Evolutionary conservation across 2,797 vertebrate genomes (phyloP).

Genomic region (Anolis apletophallus): DNA sequence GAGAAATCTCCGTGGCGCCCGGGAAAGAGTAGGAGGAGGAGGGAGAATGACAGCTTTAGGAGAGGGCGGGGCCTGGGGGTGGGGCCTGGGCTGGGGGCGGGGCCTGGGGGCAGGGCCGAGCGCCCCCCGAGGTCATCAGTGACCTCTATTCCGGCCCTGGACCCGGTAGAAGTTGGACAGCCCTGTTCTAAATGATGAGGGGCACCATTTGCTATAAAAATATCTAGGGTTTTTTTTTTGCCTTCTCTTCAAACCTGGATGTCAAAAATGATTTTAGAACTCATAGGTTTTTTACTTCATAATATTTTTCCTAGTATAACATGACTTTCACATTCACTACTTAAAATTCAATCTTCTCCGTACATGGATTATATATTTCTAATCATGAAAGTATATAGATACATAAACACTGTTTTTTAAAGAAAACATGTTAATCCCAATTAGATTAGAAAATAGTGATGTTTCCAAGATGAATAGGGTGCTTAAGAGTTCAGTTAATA

Average conservation of each 20-base stretch:
- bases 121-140: too few species aligned
- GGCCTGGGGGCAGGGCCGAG: too few species aligned
- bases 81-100: too few species aligned
- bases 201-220: not conserved
- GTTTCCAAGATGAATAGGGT: not conserved
- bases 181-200: too few species aligned
- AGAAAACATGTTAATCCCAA: not conserved
- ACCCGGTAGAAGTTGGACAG: too few species aligned
- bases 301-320: slow-evolving; percentile 5
- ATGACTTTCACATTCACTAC: slow-evolving; percentile 29
- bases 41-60: too few species aligned
- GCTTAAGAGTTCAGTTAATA: not conserved
- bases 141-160: too few species aligned
- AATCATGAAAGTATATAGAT: slow-evolving; percentile 3
- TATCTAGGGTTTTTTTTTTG: not conserved
- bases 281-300: not conserved
- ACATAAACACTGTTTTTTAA: not conserved
- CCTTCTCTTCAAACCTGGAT: not conserved
- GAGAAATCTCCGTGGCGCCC: too few species aligned
- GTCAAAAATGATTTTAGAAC: slow-evolving; percentile 7
- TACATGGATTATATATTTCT: not conserved
- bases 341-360: not conserved
- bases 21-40: too few species aligned
- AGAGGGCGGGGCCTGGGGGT: too few species aligned
- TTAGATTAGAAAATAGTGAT: fast-evolving